Base-by-base conservation (phyloP, 2,113 vertebrate species). In the Pseudorasbora parva region DNA sequence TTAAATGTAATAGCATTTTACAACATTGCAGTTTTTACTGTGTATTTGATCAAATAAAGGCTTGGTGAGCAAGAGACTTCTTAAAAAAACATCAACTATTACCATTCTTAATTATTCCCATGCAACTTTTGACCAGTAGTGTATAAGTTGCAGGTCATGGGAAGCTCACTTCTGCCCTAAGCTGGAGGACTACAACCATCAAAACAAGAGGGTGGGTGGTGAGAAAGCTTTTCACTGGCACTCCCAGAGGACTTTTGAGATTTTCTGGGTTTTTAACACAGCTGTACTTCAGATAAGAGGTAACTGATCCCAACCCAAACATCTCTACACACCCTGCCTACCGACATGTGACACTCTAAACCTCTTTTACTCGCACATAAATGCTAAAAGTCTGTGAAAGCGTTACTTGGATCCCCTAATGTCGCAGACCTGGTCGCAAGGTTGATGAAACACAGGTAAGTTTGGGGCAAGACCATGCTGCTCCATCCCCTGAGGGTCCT, bases 391-490 rank as follows among this genome's bases (percentile, higher is more conserved):
- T 17, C 86, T 79, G 86, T 87, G 88, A 86, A 78, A 81, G 62
- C 41, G 45, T 49, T 66, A 56, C 75, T 47, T 11, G 82, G 49
- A 77, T 88, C 88, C 87, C 89, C 82, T 72, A 69, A 64, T 23
- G n/a, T 81, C 19, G 33, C 57, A 43, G 33, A 88, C 84, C 82
- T 88, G 87, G 90, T 89, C 89, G 88, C 49, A 27, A 83, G 81
- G 91, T 93, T 93, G 92, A 94, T 88, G 91, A 93, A 94, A 94
- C 92, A 86, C 84, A 33, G 79, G 91, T 89, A 94, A 93, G 85
- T 83, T 64, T 72, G 64, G 77, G 15, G 78, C 72, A 86, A 92
- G 74, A 33, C 43, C 56, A 30, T 62, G 51, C 19, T 37, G 30
- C 78, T 62, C 41, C 19, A 51, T 83, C 75, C 71, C 69, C 69